phyloP scores from a whole-genome alignment of 1,140 invertebrate species.

The Rhyzopertha dominica region DNA sequence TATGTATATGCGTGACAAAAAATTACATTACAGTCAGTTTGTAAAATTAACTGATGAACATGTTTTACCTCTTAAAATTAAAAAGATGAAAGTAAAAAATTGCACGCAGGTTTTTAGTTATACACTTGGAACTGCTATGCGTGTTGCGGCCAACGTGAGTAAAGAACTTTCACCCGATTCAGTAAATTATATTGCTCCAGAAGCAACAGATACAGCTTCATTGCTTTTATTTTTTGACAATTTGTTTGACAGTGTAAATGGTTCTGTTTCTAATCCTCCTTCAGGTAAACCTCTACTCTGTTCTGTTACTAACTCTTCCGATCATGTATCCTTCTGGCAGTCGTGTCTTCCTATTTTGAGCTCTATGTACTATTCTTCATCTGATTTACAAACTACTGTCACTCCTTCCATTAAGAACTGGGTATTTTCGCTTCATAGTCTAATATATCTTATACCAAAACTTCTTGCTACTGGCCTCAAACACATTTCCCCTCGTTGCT shows the following conservation, averaged over 20 bases:
- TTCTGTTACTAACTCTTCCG: constrained; percentile 13
- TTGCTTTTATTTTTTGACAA: constrained; percentile 18
- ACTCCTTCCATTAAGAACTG: too few species aligned
- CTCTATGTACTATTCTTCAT: constrained; percentile 12
- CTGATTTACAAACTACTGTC: too few species aligned
- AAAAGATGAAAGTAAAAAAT: constrained; percentile 20
- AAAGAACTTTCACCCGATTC: constrained; percentile 1
- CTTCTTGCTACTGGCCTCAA: constrained; percentile 8
- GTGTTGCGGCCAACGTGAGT: too few species aligned
- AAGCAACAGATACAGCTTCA: constrained; percentile 17
- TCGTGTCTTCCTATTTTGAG: constrained; percentile 8
- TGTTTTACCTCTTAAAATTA: constrained; percentile 16
- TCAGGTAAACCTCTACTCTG: constrained; percentile 12
- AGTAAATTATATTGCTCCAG: constrained; percentile 10
- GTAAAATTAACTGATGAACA: constrained; percentile 20
- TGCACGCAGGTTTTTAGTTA: constrained; percentile 19
- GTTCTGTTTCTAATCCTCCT: neutral
- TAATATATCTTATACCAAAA: constrained; percentile 7
- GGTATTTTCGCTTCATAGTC: neutral
- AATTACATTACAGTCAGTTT: neutral
- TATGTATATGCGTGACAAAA: constrained; percentile 12
- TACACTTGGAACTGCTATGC: constrained; percentile 6
- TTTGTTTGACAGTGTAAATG: constrained; percentile 16
- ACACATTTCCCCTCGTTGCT: constrained; percentile 10
- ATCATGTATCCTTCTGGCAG: constrained; percentile 12